Evolutionary conservation across 2,797 vertebrate genomes (phyloP), one percentile per base, ranked within the genome.

Genomic region (Enteromius mattozi): DNA sequence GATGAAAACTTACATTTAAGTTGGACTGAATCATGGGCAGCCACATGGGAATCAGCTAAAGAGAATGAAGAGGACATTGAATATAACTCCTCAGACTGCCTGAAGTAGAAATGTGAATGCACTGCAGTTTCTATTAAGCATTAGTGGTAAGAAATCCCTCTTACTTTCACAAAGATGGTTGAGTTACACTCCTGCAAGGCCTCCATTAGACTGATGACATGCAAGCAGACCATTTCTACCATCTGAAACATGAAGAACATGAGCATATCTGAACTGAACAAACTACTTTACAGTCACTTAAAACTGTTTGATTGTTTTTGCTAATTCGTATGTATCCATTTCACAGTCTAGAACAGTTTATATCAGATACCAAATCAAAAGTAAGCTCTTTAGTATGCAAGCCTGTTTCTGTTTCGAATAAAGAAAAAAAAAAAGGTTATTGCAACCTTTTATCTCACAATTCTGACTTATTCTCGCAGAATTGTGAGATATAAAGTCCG

Each of bases 201-300:
- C 89, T 99, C 98, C 98, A 99, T 98, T 92, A 99, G 93, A 89
- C 97, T 99, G 90, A 99, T 99, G 91, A 99, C 97, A 90, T 99
- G 98, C 89, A 99, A 96, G 92, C 98, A 99, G 87, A 99, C 98
- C 98, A 99, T 99, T 91, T 99, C 98, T 17, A 99, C 98, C 98
- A 99, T 99, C 98, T 97, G 89, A 89, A 91, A 40, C 76, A 19
- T 77, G 54, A 81, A 37, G 7, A 27, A 6, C 27, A 68, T 17
- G 1, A 65, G 30, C 27, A 65, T 14, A 27, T 16, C 40, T 40
- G 21, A 42, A 42, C 12, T 6, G 56, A 61, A 24, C 54, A 56
- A 56, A 1, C 2, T 9, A 12, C 61, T 30, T 16, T 27, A 1
- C 24, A 1, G 0, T 63, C 5, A 14, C 0, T 27, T 27, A 27